Conservation (phyloP, 2,113 vertebrate genomes). For the Psilopsiagon aurifrons region DNA sequence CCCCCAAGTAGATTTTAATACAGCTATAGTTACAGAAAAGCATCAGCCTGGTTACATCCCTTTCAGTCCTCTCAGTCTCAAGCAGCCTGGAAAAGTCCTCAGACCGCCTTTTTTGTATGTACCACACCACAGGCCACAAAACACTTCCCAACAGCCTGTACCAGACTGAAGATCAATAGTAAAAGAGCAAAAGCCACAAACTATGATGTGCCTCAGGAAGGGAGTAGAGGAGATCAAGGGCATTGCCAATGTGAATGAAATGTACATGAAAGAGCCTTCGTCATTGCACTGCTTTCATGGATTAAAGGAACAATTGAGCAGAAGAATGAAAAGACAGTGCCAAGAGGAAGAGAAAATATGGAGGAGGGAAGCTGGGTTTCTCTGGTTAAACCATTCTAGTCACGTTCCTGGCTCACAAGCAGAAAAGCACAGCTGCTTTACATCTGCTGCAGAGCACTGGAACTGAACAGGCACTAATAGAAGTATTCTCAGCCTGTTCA, state of each 20-base stretch:
- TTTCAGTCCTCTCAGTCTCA: neutral
- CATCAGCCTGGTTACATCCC: neutral
- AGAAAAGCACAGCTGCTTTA: conserved; percentile 59
- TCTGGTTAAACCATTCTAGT: conserved; percentile 45
- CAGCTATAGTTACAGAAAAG: neutral
- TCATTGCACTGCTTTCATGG: conserved; percentile 3
- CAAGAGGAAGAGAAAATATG: conserved; percentile 53
- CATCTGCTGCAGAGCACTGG: conserved; percentile 52
- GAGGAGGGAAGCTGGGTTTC: conserved; percentile 37
- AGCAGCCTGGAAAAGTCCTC: neutral
- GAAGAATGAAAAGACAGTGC: conserved; percentile 44
- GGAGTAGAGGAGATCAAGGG: conserved; percentile 38
- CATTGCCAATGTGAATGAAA: conserved; percentile 30
- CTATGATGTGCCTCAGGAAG: conserved; percentile 20
- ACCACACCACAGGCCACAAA: conserved; percentile 9
- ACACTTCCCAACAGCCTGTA: neutral
- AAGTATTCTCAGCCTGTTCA: conserved; percentile 32
- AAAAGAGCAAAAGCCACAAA: conserved; percentile 38
- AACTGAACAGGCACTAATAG: neutral
- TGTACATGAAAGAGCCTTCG: conserved; percentile 18
- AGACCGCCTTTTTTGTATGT: neutral
- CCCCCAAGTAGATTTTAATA: neutral
- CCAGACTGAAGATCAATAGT: conserved; percentile 6
- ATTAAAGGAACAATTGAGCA: conserved; percentile 57
- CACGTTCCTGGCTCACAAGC: conserved; percentile 51